Evolutionary conservation across 2,888 invertebrate species (phyloP).

Genomic region (Pelosia muscerda): DNA sequence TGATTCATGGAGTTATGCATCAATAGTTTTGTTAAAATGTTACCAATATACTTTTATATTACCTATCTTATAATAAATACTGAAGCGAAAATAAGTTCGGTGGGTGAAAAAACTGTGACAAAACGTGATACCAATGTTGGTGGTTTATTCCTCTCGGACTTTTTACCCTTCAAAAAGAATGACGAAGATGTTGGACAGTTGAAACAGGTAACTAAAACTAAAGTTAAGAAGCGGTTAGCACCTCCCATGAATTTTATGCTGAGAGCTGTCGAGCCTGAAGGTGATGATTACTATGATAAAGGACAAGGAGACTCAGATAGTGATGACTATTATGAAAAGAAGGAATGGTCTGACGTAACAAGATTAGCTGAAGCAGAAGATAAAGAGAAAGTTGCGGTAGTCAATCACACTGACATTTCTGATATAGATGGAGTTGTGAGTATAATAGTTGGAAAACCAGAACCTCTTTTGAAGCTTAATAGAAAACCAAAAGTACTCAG

Average conservation of each 20-base stretch:
- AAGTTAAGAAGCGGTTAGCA: conserved; percentile 78
- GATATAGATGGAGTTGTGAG: conserved; percentile 77
- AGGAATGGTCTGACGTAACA: conserved; percentile 75
- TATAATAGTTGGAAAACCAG: conserved; percentile 64
- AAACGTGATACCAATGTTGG: conserved; percentile 64
- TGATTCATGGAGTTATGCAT: conserved; percentile 51
- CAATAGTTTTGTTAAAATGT: conserved; percentile 49
- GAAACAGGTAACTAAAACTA: conserved; percentile 63
- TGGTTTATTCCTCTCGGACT: conserved; percentile 76
- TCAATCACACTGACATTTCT: conserved; percentile 59
- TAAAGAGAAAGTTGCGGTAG: conserved; percentile 25
- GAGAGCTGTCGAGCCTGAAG: conserved; percentile 68
- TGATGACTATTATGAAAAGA: conserved; percentile 78
- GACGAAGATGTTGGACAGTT: conserved; percentile 77
- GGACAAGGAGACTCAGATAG: conserved; percentile 68
- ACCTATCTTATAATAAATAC: conserved; percentile 55
- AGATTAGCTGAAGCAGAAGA: conserved; percentile 54
- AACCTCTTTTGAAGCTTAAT: conserved; percentile 53
- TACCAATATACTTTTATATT: conserved; percentile 39
- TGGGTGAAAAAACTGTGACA: conserved; percentile 69
- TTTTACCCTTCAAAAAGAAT: conserved; percentile 78
- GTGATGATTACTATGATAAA: conserved; percentile 73
- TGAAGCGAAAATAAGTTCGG: conserved; percentile 66
- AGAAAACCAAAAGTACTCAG: conserved; percentile 30
- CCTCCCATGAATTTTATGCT: conserved; percentile 72